Evolutionary conservation across 2,888 invertebrate species (phyloP).

Genomic region (Itoplectis maculator): DNA sequence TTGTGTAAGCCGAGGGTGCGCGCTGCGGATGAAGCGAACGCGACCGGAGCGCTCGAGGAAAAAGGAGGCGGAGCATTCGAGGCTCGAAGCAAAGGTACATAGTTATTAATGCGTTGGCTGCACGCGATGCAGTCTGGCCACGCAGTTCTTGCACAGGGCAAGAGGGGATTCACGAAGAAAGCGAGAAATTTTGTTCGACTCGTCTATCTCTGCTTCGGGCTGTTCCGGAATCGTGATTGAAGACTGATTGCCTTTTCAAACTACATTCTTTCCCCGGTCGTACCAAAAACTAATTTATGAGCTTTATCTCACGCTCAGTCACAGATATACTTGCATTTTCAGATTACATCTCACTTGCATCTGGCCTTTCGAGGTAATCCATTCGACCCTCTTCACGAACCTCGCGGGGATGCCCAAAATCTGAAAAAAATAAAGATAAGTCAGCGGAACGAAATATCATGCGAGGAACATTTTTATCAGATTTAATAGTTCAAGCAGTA

Average conservation of each 20-base stretch:
- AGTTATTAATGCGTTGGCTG: slow-evolving; percentile 79
- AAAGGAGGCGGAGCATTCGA: slow-evolving; percentile 70
- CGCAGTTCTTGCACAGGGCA: slow-evolving; percentile 59
- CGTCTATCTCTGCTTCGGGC: slow-evolving; percentile 15
- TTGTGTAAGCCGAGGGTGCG: slow-evolving; percentile 65
- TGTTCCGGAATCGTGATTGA: slow-evolving; percentile 1
- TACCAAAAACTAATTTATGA: neutral
- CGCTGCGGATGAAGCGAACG: slow-evolving; percentile 57
- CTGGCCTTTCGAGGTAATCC: neutral
- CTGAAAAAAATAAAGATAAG: neutral
- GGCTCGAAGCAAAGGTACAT: slow-evolving; percentile 74
- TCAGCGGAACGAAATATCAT: neutral
- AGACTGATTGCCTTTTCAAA: neutral
- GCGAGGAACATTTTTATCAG: neutral
- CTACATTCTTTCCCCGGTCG: neutral
- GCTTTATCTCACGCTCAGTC: neutral
- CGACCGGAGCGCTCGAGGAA: slow-evolving; percentile 66
- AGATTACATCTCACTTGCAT: neutral
- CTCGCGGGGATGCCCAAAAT: neutral
- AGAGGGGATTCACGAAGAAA: slow-evolving; percentile 17
- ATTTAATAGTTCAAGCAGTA: neutral
- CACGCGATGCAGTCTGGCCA: slow-evolving; percentile 78
- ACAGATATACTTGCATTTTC: neutral
- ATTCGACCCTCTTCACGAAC: neutral
- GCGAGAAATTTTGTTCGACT: slow-evolving; percentile 42